Percentiles rank a stretch among this genome's conserved stretches.
Evolutionary conservation across 1,140 invertebrate species (phyloP).

Genomic region (Pentalonia nigronervosa): DNA sequence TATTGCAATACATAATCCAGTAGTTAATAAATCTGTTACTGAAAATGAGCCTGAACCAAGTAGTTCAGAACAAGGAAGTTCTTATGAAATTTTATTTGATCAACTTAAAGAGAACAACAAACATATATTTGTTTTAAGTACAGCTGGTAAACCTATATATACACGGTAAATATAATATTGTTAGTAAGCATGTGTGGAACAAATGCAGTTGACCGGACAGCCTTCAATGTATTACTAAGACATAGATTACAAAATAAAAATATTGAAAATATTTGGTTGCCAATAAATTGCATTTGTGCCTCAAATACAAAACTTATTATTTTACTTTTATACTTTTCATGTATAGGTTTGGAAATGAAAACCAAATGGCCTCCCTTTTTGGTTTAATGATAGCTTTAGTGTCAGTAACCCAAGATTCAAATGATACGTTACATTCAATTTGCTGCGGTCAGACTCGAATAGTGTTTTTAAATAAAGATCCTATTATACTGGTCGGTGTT

Average conservation of each 20-base stretch:
- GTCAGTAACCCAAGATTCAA: conserved; percentile 85
- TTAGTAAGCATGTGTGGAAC: background rate
- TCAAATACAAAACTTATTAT: background rate
- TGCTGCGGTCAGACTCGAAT: conserved; percentile 85
- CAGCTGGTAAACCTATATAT: conserved; percentile 95
- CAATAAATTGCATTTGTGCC: background rate
- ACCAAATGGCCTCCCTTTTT: conserved; percentile 91
- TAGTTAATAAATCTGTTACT: background rate
- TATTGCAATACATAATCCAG: background rate
- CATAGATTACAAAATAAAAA: background rate
- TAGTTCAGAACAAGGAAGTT: conserved; percentile 59
- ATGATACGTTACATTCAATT: conserved; percentile 85
- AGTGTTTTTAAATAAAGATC: conserved; percentile 87
- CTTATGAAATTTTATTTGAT: conserved; percentile 69
- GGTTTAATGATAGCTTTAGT: conserved; percentile 95
- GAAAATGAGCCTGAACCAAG: background rate
- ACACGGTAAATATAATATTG: conserved; percentile 69
- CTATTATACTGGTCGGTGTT: conserved; percentile 89
- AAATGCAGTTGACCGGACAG: background rate
- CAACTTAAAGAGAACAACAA: conserved; percentile 84
- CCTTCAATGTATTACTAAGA: background rate
- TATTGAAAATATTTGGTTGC: no score
- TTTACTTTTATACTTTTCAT: background rate
- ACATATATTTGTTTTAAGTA: conserved; percentile 93
- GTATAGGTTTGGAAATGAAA: conserved; percentile 87